phyloP scores from a whole-genome alignment of 2,113 vertebrate species.

The Pteronura brasiliensis region DNA sequence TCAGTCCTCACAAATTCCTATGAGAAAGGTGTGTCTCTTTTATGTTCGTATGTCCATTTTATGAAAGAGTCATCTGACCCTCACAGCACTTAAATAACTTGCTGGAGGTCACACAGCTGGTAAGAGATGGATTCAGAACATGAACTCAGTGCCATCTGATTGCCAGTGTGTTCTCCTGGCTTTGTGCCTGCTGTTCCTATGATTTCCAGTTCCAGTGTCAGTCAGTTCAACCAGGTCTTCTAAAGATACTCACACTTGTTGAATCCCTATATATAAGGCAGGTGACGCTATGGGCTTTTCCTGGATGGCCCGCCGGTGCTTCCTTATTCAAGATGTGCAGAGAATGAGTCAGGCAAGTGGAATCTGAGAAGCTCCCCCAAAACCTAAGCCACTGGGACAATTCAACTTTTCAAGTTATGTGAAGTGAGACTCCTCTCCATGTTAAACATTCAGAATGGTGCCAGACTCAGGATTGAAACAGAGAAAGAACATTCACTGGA shows the following conservation, averaged over 20 bases:
- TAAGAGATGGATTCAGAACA: neutral
- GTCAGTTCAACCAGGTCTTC: neutral
- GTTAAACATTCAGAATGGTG: neutral
- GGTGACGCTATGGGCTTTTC: rapidly evolving
- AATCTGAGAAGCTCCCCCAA: neutral
- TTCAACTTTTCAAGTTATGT: conserved; percentile 11
- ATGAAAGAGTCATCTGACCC: neutral
- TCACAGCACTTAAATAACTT: neutral
- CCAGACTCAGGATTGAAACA: neutral
- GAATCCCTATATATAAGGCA: neutral
- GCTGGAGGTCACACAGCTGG: neutral
- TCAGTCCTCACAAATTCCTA: neutral
- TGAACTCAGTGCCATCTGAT: neutral
- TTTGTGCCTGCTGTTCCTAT: neutral
- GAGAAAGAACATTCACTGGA: neutral
- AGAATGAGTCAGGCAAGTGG: neutral
- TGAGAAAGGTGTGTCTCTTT: neutral
- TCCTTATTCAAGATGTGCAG: neutral
- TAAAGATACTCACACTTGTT: rapidly evolving
- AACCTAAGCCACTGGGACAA: neutral
- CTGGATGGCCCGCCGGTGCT: neutral
- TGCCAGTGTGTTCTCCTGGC: neutral
- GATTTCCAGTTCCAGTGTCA: rapidly evolving
- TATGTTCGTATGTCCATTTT: neutral
- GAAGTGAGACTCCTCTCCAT: neutral